Conservation (phyloP, 1,140 invertebrate species). For the Fopius arisanus region DNA sequence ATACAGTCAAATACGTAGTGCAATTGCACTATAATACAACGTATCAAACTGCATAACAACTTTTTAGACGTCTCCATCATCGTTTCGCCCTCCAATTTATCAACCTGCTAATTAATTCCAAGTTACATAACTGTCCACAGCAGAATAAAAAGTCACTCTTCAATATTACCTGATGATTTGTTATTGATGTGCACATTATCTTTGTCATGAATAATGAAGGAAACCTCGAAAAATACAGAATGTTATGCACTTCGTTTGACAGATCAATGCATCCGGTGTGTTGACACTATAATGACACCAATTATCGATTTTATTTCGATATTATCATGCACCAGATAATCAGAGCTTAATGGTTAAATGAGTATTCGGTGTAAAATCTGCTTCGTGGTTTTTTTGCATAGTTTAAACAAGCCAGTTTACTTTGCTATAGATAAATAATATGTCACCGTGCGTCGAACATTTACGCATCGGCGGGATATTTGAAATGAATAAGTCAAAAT, state of each 20-base stretch:
- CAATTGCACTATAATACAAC: slow-evolving; percentile 49
- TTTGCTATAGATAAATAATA: not conserved
- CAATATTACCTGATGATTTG: not conserved
- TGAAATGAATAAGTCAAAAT: no score
- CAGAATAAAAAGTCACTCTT: not conserved
- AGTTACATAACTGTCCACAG: not conserved
- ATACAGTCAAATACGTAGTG: slow-evolving; percentile 58
- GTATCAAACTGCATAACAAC: slow-evolving; percentile 36
- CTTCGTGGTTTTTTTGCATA: not conserved
- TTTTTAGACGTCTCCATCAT: slow-evolving; percentile 38
- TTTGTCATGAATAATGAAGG: not conserved
- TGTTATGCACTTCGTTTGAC: not conserved
- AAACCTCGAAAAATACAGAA: not conserved
- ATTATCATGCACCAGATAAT: not conserved
- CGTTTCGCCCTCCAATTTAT: slow-evolving; percentile 21
- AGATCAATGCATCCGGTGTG: not conserved
- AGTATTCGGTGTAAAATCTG: not conserved
- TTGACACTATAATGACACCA: not conserved
- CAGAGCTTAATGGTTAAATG: not conserved
- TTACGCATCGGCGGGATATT: no score
- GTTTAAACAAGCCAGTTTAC: not conserved
- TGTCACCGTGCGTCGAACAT: no score
- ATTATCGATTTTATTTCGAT: not conserved
- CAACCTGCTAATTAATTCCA: slow-evolving; percentile 2
- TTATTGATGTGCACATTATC: slow-evolving; percentile 10